Base-by-base conservation (phyloP, 1,140 invertebrate genomes). In the Hylaeus anthracinus region DNA sequence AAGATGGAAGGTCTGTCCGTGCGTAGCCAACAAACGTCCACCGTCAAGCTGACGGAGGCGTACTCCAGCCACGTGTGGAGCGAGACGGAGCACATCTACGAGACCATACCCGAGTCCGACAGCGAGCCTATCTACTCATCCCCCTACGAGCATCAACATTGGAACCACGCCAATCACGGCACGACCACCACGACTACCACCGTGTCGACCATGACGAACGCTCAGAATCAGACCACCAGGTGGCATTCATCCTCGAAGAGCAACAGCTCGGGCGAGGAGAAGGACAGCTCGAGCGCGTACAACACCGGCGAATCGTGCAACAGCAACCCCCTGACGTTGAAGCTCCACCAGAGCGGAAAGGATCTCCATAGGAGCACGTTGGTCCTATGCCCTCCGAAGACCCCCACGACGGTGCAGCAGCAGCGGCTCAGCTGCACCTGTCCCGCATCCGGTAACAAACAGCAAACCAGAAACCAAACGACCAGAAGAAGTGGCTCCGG, bases 231-330 rank as follows among this genome's bases (percentile, higher is more conserved):
- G 12, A 88, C 67, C 79, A 51, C 51, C 51, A 90, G 86, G 3
- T 90, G 90, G 74, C 91, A 94, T n/a, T 94, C 93, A 5, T 92
- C 91, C 0, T 94, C 93, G 1, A 94, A 94, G 75, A 94, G 94
- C 78, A 94, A 93, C 78, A 94, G 94, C 69, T 94, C 94, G 5
- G 92, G 92, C 14, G 95, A 95, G 78, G 95, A 95, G 64, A 94
- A 95, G 69, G 95, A 96, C 79, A 96, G 95, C 39, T 96, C 96
- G 43, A 96, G 95, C 91, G 96, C 96, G 69, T 97, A 97, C 88
- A 97, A 97, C 85, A 97, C 96, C 1, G 96, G 96, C 2, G 96
- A 96, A 80, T 96, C 95, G 2, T 96, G 96, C 85, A 95, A 96
- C 73, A 96, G 96, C 86, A 96, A 96, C 74, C 96, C 95, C 5